Evolutionary conservation across 2,888 invertebrate genomes (phyloP), one percentile per base, ranked within the genome.

Genomic region (Athetis lepigone): DNA sequence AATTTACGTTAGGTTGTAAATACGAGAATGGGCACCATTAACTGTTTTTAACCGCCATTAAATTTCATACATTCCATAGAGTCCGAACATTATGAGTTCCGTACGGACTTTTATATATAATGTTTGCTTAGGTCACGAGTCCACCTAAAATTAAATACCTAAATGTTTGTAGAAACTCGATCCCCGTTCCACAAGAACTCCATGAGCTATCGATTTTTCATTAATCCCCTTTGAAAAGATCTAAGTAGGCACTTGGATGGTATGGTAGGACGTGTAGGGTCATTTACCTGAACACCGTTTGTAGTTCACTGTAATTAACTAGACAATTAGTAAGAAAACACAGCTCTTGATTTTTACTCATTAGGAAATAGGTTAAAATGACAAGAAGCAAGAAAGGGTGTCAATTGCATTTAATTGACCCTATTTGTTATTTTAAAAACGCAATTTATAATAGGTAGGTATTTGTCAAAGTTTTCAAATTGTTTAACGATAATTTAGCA

Each of bases 281-380:
- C 57, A 58, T 55, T 75, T 27, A 63, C 36, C 57, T 37, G 16
- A 23, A 50, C 55, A 21, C 52, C 18, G 27, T 46, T 69, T 46
- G 13, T 69, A 50, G 37, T 21, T 42, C 40, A 42, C 29, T 7
- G 5, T 62, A 64, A 64, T 64, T 71, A 19, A 58, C 54, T 42
- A 76, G 42, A 42, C 27, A 64, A 72, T 64, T 71, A 71, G 39
- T 36, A 2, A 49, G 19, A 54, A 43, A 47, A 42, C 18, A 27
- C 19, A 5, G 11, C 40, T 36, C n/a, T 37, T 40, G 7, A 45
- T 36, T 27, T 47, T 43, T 49, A 51, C 21, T 27, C 18, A 18
- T 55, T 59, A 23, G 4, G 2, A 46, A 55, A 43, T 47, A 18
- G n/a, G 51, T 47, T n/a, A 16, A 16, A 43, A 39, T 40, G 2